These are phyloP conservation scores for Pristiophorus japonicus DNA, from an alignment of 2,113 vertebrate genomes.

Conservation along the genomic window DNA sequence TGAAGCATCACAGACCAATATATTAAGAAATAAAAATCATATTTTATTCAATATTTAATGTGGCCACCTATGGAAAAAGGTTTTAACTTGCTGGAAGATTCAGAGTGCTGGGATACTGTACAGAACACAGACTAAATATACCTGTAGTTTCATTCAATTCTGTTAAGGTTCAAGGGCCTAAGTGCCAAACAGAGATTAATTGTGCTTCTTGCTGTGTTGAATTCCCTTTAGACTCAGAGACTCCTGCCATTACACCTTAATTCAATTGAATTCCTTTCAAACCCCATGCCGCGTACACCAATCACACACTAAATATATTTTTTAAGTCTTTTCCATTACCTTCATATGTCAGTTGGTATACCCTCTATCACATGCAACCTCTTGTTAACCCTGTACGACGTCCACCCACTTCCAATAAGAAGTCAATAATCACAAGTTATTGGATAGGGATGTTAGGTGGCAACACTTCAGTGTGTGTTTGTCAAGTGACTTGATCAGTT, in stretches of 20 bases:
- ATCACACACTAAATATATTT: not conserved
- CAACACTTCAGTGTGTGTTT: not conserved
- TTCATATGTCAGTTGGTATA: not conserved
- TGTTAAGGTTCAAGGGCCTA: not conserved
- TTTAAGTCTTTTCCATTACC: not conserved
- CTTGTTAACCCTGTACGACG: not conserved
- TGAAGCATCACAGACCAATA: not conserved
- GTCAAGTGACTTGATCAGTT: not conserved
- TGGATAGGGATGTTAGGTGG: not conserved
- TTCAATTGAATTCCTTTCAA: slow-evolving; percentile 18
- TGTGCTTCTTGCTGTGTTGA: not conserved
- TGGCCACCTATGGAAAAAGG: not conserved
- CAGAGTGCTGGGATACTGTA: not conserved
- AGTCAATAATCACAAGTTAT: not conserved
- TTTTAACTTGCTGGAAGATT: not conserved
- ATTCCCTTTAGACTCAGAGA: not conserved
- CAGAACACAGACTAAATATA: not conserved
- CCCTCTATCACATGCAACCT: not conserved
- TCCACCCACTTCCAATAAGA: not conserved
- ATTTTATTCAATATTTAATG: not conserved
- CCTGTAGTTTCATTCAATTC: not conserved
- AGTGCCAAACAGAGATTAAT: not conserved
- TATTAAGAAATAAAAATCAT: not conserved
- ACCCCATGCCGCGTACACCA: not conserved
- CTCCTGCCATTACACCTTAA: not conserved